Conservation (phyloP, 2,113 vertebrate genomes). For the Poeciliopsis prolifica region DNA sequence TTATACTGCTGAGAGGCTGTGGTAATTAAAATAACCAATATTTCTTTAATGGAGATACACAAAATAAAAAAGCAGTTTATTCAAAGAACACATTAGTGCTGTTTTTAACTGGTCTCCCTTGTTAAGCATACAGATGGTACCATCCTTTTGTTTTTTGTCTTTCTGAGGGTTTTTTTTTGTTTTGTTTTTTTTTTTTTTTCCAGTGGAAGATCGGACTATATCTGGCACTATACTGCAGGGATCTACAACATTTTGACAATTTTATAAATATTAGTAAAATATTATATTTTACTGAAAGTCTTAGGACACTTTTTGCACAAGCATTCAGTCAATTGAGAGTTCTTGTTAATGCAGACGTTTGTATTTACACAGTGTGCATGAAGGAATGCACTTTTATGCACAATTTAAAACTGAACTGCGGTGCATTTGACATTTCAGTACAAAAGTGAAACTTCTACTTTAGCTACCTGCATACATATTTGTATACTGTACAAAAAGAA, state of each 20-base stretch:
- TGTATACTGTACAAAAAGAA: slow-evolving; percentile 78
- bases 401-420: slow-evolving; percentile 79
- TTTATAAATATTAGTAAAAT: slow-evolving; percentile 33
- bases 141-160: slow-evolving; percentile 49
- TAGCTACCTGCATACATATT: slow-evolving; percentile 76
- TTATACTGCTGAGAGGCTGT: slow-evolving; percentile 32
- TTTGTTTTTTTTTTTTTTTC: background rate
- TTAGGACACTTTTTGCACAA: slow-evolving; percentile 75
- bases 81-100: slow-evolving; percentile 79
- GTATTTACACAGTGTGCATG: slow-evolving; percentile 76
- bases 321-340: slow-evolving; percentile 78
- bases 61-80: slow-evolving; percentile 71
- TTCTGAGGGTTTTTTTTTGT: background rate
- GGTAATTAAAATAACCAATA: slow-evolving; percentile 51
- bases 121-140: slow-evolving; percentile 68
- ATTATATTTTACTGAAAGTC: slow-evolving; percentile 76
- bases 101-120: slow-evolving; percentile 68
- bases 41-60: slow-evolving; percentile 58
- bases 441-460: slow-evolving; percentile 76
- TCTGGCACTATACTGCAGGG: slow-evolving; percentile 68
- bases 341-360: slow-evolving; percentile 72
- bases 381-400: slow-evolving; percentile 72
- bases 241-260: slow-evolving; percentile 55
- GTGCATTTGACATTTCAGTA: slow-evolving; percentile 80
- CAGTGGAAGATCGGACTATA: slow-evolving; percentile 64